Evolutionary conservation across 2,797 vertebrate species (phyloP).

Genomic region (Sebastes ruberrimus): DNA sequence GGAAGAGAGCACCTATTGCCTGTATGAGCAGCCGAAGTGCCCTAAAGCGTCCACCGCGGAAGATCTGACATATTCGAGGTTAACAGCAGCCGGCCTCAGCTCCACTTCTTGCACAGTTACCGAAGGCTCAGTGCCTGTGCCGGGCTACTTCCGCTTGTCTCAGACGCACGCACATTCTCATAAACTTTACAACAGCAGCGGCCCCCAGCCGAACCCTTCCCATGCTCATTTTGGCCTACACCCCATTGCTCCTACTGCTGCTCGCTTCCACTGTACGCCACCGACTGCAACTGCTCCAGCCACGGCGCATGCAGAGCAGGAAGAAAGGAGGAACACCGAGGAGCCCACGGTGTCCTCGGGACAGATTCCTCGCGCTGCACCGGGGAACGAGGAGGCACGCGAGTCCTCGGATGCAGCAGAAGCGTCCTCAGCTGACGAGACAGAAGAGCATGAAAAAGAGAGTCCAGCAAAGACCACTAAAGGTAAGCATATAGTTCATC

Average conservation of each 20-base stretch:
- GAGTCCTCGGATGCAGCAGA: slow-evolving; percentile 91
- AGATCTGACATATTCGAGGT: slow-evolving; percentile 89
- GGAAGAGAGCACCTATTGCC: slow-evolving; percentile 96
- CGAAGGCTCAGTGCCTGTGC: slow-evolving; percentile 90
- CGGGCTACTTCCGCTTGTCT: slow-evolving; percentile 98
- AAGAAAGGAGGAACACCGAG: slow-evolving; percentile 82
- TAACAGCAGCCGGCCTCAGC: slow-evolving; percentile 70
- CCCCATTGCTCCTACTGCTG: slow-evolving; percentile 85
- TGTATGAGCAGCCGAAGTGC: slow-evolving; percentile 96
- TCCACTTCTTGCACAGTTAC: slow-evolving; percentile 85
- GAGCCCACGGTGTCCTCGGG: slow-evolving; percentile 73
- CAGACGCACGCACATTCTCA: slow-evolving; percentile 93
- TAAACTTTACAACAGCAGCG: slow-evolving; percentile 89
- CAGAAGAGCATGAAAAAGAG: slow-evolving; percentile 88
- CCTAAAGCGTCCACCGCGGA: slow-evolving; percentile 88
- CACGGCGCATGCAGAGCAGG: slow-evolving; percentile 78
- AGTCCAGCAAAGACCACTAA: slow-evolving; percentile 87
- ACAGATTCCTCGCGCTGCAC: slow-evolving; percentile 74
- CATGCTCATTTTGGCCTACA: slow-evolving; percentile 84
- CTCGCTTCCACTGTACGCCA: slow-evolving; percentile 87
- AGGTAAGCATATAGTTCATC: slow-evolving; percentile 82
- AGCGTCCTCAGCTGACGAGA: slow-evolving; percentile 89
- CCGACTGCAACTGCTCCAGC: slow-evolving; percentile 78
- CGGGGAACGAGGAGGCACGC: slow-evolving; percentile 85
- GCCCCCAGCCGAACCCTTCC: slow-evolving; percentile 86